Evolutionary conservation across 2,888 invertebrate genomes (phyloP), one percentile per base, ranked within the genome.

Genomic region (Leptarthrus brevirostris): DNA sequence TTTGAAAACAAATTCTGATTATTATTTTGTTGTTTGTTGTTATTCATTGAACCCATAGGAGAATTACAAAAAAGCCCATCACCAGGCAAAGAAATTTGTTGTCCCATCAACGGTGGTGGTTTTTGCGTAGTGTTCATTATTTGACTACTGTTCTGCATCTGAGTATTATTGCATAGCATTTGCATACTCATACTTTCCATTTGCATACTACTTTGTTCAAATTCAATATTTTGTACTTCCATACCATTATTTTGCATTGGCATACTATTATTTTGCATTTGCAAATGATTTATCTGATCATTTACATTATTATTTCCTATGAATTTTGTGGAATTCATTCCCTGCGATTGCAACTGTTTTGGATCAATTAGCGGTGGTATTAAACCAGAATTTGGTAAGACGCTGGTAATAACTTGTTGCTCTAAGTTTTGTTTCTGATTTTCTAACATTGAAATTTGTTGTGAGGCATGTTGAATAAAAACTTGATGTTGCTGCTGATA

Each of bases 401-500:
- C 80, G 6, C 79, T 76, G 4, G 79, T 80, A 20, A 82, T 76
- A 40, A 83, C 79, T 77, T 85, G 83, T 61, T 84, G 86, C 64
- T 87, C 86, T n/a, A 87, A 81, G 36, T 85, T 87, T 78, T 90
- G 89, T 80, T 91, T 93, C 82, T 94, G 93, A 83, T 92, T 91
- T 82, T 95, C 93, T 66, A 93, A 86, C 79, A 91, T 93, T 80
- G 93, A 92, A 79, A 96, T 94, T 84, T 95, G 95, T 82, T 94
- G 92, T 85, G 93, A 88, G 4, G 97, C 93, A 86, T 98, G 98
- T 74, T 92, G 90, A 10, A 96, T 93, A 83, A 97, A 98, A 10
- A 97, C 94, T 84, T 96, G 94, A 86, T 99, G 98, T 82, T 99
- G 98, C 47, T 93, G 90, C 86, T 96, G 93, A 81, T 96, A 95